phyloP scores from a whole-genome alignment of 1,140 invertebrate genomes.

The Drosophila persimilis region DNA sequence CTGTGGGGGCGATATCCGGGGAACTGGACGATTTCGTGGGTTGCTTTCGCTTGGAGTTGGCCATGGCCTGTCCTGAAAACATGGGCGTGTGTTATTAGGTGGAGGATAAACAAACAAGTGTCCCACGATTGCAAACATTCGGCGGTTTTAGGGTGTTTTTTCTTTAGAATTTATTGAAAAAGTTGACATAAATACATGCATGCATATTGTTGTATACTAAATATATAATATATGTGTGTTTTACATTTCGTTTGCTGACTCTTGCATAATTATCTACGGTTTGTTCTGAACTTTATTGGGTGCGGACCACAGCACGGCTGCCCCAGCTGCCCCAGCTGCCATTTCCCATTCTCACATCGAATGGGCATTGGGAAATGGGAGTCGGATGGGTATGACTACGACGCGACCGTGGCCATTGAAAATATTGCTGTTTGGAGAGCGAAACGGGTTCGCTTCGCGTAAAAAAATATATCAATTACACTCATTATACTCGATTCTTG shows the following conservation, averaged over 20 bases:
- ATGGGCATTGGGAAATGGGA: slow-evolving; percentile 1
- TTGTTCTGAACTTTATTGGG: slow-evolving; percentile 26
- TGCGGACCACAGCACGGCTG: slow-evolving; percentile 3
- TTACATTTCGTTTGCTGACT: slow-evolving; percentile 56
- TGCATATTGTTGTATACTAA: slow-evolving; percentile 82
- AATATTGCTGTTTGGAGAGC: slow-evolving; percentile 50
- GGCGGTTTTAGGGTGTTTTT: slow-evolving; percentile 34
- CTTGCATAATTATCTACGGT: slow-evolving; percentile 74
- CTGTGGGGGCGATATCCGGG: background rate
- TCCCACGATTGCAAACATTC: background rate
- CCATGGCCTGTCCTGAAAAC: slow-evolving; percentile 38
- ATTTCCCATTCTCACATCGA: background rate
- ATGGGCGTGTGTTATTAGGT: background rate
- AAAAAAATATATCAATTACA: slow-evolving; percentile 73
- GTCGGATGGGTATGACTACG: slow-evolving; percentile 24
- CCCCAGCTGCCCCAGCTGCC: background rate
- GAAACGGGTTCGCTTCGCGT: slow-evolving; percentile 44
- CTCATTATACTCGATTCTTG: slow-evolving; percentile 53
- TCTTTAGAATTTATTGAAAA: slow-evolving; percentile 82
- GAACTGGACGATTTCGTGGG: slow-evolving; percentile 26
- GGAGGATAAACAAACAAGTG: background rate
- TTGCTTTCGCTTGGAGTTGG: slow-evolving; percentile 62
- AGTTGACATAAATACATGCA: slow-evolving; percentile 83
- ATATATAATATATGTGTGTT: slow-evolving; percentile 77
- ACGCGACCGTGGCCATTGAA: slow-evolving; percentile 28